Base-by-base conservation (phyloP, 2,888 invertebrate genomes). In the Gibbula magus region DNA sequence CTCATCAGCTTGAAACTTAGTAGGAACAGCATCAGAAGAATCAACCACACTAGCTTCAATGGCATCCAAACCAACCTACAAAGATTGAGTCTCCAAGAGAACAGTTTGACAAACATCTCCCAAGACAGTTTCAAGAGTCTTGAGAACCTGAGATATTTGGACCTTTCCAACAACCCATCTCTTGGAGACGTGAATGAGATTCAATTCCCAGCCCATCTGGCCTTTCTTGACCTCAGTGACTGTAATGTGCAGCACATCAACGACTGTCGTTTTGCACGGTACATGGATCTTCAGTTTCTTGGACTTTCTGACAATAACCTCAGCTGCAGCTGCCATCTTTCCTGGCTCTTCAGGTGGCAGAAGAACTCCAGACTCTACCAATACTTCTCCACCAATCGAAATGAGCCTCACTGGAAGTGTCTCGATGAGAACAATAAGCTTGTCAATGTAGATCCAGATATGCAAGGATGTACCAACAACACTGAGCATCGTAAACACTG, bases 211-310 rank as follows among this genome's bases (percentile, higher is more conserved):
- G 76, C 53, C 1, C 84, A 85, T 70, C 80, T 90, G 16, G 74
- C 80, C 18, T 84, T 82, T 66, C 81, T 90, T 13, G 88, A 89
- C 76, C 80, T 88, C 25, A 87, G 85, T 66, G 81, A 87, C 83
- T 86, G 85, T 45, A 81, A 87, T 0, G 79, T 86, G n/a, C 53
- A 53, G 25, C 51, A 80, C 16, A 20, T 87, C 2, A 51, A 83
- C 54, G 75, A 83, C 54, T 87, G 86, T 52, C 73, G 61, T n/a
- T 73, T 87, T 16, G 20, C 53, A 4, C 32, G 52, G n/a, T 75
- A 83, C 13, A 73, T 52, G 5, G 86, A 87, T 79, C 79, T 85
- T n/a, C 61, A 80, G 66, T 54, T 54, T 56, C 74, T 84, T n/a
- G 77, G 81, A 18, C 80, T 84, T 13, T 29, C 74, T 10, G 79